Evolutionary conservation across 2,113 vertebrate genomes (phyloP).

Genomic region (Sinosuthora webbiana): DNA sequence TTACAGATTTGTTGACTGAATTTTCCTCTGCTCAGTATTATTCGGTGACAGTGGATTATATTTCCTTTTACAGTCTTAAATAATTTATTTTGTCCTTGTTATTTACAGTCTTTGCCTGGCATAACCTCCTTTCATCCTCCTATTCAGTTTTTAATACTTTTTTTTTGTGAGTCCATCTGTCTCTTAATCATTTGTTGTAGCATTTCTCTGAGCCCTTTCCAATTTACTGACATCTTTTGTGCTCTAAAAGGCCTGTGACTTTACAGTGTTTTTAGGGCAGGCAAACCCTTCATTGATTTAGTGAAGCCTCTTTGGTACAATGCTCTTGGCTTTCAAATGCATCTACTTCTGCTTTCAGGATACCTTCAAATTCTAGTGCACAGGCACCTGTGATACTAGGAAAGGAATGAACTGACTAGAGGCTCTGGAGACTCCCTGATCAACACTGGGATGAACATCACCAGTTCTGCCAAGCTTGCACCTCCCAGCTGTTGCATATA

Average conservation of each 20-base stretch:
- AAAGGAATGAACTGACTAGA: neutral
- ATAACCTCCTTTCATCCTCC: neutral
- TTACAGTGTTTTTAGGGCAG: neutral
- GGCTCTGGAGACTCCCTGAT: neutral
- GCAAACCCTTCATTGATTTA: neutral
- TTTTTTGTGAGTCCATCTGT: constrained; percentile 15
- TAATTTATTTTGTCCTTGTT: constrained; percentile 24
- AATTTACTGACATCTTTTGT: neutral
- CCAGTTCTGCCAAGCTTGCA: neutral
- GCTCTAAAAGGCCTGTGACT: neutral
- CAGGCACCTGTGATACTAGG: neutral
- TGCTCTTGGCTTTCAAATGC: neutral
- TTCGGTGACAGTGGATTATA: neutral
- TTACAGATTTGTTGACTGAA: neutral
- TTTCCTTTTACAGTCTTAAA: constrained; percentile 15
- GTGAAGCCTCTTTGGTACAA: neutral
- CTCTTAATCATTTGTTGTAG: constrained; percentile 12
- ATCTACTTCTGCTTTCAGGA: neutral
- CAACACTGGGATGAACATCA: neutral
- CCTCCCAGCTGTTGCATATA: neutral
- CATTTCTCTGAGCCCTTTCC: neutral
- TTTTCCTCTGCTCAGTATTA: constrained; percentile 10
- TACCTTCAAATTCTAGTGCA: neutral
- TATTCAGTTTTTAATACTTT: neutral
- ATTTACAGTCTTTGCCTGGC: constrained; percentile 18